A percentile compares a stretch with the other conserved stretches of the same genome.
Conservation (phyloP, 2,888 invertebrate species). For the Leptogaster cylindrica region DNA sequence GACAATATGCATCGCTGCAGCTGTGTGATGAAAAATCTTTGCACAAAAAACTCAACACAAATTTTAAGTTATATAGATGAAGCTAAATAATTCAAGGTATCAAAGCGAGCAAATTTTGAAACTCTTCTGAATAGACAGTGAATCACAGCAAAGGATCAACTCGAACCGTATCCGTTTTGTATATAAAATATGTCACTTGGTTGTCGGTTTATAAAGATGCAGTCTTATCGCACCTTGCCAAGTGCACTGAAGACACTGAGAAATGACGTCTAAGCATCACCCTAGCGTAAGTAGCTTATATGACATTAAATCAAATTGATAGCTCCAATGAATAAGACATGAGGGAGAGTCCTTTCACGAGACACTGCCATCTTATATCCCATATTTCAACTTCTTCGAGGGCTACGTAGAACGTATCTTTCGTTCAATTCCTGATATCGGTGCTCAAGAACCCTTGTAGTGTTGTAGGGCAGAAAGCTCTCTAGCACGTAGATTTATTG, state of each 20-base stretch:
- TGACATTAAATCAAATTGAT: conserved; percentile 51
- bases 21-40: too few species aligned
- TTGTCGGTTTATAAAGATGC: conserved; percentile 34
- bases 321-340: conserved; percentile 51
- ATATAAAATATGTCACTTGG: conserved; percentile 30
- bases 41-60: too few species aligned
- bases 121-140: too few species aligned
- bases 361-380: conserved; percentile 48
- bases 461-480: neutral
- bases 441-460: neutral
- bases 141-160: too few species aligned
- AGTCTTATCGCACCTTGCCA: conserved; percentile 29
- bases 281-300: conserved; percentile 38
- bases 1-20: too few species aligned
- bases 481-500: conserved; percentile 41
- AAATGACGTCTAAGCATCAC: conserved; percentile 30
- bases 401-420: conserved; percentile 1
- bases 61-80: too few species aligned
- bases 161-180: too few species aligned
- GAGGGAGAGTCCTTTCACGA: conserved; percentile 48
- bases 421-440: neutral
- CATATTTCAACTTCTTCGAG: conserved; percentile 47
- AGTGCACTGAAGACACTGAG: conserved; percentile 17
- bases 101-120: too few species aligned
- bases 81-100: too few species aligned